Evolutionary conservation across 2,888 invertebrate genomes (phyloP).

Genomic region (Neria commutata): DNA sequence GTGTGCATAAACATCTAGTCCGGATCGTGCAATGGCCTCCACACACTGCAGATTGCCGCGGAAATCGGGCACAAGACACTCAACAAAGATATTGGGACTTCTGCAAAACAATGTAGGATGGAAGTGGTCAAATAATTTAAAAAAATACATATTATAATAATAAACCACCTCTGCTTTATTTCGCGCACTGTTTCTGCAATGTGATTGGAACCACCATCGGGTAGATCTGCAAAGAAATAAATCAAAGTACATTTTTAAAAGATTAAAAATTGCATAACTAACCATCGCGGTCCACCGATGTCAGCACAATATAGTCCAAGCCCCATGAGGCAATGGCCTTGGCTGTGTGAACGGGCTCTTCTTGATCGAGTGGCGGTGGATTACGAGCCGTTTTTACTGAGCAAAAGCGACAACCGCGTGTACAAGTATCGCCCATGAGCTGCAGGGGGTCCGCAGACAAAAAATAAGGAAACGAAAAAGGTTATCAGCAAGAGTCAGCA

Average conservation of each 20-base stretch:
- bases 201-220: slow-evolving; percentile 93
- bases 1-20: slow-evolving; percentile 96
- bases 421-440: slow-evolving; percentile 99
- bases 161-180: slow-evolving; percentile 72
- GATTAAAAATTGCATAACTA: not conserved
- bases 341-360: slow-evolving; percentile 93
- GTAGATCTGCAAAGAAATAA: slow-evolving; percentile 71
- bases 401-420: slow-evolving; percentile 97
- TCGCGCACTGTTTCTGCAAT: slow-evolving; percentile 90
- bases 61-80: slow-evolving; percentile 97
- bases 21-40: slow-evolving; percentile 75
- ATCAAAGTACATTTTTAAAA: not conserved
- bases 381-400: slow-evolving; percentile 94
- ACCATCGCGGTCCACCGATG: slow-evolving; percentile 98
- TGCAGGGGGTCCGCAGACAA: slow-evolving; percentile 53
- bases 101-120: slow-evolving; percentile 52
- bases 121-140: not conserved
- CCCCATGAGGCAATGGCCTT: slow-evolving; percentile 93
- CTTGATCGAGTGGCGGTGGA: slow-evolving; percentile 87
- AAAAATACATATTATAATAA: not conserved
- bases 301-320: slow-evolving; percentile 94
- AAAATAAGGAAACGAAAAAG: slow-evolving; percentile 9
- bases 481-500: slow-evolving; percentile 39
- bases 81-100: slow-evolving; percentile 86
- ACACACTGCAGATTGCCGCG: slow-evolving; percentile 79